These are phyloP conservation scores for Serripes groenlandicus DNA, from an alignment of 2,888 invertebrate genomes.

Conservation along the genomic window DNA sequence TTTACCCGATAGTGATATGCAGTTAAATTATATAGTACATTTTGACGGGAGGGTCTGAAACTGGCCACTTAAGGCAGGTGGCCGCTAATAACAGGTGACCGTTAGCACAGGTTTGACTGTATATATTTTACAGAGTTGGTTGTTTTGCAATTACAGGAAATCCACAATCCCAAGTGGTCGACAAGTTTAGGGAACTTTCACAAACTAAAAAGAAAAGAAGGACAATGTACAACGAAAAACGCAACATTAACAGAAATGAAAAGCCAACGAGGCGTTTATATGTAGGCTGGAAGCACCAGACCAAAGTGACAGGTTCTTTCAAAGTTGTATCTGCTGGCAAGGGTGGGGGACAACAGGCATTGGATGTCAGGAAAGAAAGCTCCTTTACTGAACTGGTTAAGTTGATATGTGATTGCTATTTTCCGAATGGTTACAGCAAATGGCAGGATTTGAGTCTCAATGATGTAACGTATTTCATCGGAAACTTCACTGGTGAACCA, in stretches of 20 bases:
- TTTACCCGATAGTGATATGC: too few relatives aligned
- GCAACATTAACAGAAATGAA: slow-evolving; percentile 14
- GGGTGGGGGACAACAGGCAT: slow-evolving; percentile 27
- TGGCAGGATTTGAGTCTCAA: slow-evolving; percentile 25
- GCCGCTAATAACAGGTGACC: too few relatives aligned
- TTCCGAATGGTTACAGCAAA: slow-evolving; percentile 35
- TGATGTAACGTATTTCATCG: slow-evolving; percentile 37
- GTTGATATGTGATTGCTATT: slow-evolving; percentile 34
- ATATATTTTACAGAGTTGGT: slow-evolving; percentile 7
- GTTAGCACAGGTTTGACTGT: too few relatives aligned
- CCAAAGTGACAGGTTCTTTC: slow-evolving; percentile 19
- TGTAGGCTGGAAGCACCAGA: slow-evolving; percentile 12
- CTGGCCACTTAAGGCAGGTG: too few relatives aligned
- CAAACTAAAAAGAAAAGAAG: slow-evolving; percentile 14
- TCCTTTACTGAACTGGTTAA: slow-evolving; percentile 36
- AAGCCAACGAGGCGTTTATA: slow-evolving; percentile 13
- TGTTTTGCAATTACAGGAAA: slow-evolving; percentile 15
- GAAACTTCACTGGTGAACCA: slow-evolving; percentile 37
- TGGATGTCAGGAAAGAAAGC: slow-evolving; percentile 37
- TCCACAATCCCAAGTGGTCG: slow-evolving; percentile 5
- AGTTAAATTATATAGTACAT: too few relatives aligned
- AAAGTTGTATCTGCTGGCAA: slow-evolving; percentile 38
- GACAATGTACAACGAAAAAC: slow-evolving; percentile 21
- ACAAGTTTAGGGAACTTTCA: neutral
- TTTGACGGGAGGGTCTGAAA: too few relatives aligned